These are phyloP conservation scores for Phaonia tiefii DNA, from an alignment of 2,888 invertebrate species.

Conservation along the genomic window DNA sequence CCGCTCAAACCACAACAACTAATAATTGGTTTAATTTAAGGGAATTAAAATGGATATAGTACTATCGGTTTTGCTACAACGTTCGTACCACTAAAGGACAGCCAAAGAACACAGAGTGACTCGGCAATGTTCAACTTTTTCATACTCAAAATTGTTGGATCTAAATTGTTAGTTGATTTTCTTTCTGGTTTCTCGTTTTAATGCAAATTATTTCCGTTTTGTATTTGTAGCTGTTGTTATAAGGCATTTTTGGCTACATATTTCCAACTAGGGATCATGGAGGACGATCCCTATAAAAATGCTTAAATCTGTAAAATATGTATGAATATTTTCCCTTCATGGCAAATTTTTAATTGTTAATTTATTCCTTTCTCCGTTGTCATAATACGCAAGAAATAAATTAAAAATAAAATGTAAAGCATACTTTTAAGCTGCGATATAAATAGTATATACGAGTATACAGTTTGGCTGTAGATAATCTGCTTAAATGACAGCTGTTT, in stretches of 20 bases:
- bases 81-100: too few relatives aligned
- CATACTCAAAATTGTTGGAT: background rate
- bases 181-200: background rate
- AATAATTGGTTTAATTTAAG: conserved; percentile 40
- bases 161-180: background rate
- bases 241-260: background rate
- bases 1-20: conserved; percentile 25
- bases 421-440: conserved; percentile 32
- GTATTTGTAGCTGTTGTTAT: background rate
- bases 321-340: conserved; percentile 2
- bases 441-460: conserved; percentile 15
- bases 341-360: conserved; percentile 2
- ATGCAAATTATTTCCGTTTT: conserved; percentile 21
- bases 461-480: background rate
- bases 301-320: conserved; percentile 2
- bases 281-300: background rate
- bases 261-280: too few relatives aligned
- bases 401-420: conserved; percentile 10
- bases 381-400: background rate
- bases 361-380: background rate
- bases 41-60: background rate
- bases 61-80: too few relatives aligned
- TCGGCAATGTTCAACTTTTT: background rate
- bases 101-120: too few relatives aligned
- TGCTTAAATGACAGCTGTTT: conserved; percentile 24